phyloP scores from a whole-genome alignment of 1,140 invertebrate genomes.

The Brachionus paranguensis region DNA sequence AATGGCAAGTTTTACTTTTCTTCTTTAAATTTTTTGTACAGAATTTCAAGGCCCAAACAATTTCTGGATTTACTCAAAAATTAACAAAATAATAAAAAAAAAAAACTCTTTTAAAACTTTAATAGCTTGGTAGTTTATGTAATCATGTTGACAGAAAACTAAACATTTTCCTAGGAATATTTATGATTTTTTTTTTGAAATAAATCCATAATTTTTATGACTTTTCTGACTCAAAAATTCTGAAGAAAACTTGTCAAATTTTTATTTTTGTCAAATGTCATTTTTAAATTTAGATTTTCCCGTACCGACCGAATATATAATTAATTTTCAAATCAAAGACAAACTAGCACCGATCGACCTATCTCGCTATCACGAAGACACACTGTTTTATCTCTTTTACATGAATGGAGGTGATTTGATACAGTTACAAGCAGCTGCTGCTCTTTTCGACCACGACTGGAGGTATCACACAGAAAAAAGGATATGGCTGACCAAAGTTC shows the following conservation, averaged over 20 bases:
- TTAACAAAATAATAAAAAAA: no score
- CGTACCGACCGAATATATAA: conserved; percentile 96
- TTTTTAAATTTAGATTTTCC: conserved; percentile 69
- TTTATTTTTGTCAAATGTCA: not conserved
- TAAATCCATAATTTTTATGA: no score
- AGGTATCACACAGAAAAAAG: conserved; percentile 97
- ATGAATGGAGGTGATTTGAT: conserved; percentile 94
- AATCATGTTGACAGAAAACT: no score
- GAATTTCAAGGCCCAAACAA: not conserved
- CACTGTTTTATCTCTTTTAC: conserved; percentile 98
- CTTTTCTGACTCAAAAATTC: no score
- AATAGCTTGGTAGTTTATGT: no score
- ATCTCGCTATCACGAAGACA: conserved; percentile 93
- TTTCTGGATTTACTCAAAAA: no score
- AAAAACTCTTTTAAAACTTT: no score
- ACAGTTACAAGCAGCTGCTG: conserved; percentile 87
- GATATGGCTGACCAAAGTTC: conserved; percentile 96
- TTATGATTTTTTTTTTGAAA: no score
- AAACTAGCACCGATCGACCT: conserved; percentile 83
- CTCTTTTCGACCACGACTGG: conserved; percentile 97
- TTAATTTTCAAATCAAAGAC: conserved; percentile 65
- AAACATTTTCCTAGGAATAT: no score
- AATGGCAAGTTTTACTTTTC: not conserved
- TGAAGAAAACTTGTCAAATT: not conserved
- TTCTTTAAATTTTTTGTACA: no score